A percentile compares a stretch with the other conserved stretches of the same genome.
phyloP scores from a whole-genome alignment of 1,140 invertebrate genomes.

The Zaprionus vittiger region DNA sequence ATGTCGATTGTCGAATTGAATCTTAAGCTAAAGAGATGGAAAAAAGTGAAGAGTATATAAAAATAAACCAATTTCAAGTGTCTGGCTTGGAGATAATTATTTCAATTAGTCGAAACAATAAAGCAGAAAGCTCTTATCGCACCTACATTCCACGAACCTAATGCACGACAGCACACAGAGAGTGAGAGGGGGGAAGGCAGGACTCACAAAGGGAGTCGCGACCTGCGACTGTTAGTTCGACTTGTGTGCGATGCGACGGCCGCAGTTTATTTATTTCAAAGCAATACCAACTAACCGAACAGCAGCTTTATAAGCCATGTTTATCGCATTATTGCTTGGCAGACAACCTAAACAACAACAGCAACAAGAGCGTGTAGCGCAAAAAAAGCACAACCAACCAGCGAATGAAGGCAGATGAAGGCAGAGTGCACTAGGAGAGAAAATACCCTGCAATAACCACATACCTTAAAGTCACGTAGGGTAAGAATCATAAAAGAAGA shows the following conservation, averaged over 20 bases:
- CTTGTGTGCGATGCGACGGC: conserved; percentile 2
- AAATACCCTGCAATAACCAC: neutral
- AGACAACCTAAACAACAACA: conserved; percentile 47
- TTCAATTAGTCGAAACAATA: conserved; percentile 29
- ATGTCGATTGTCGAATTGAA: neutral
- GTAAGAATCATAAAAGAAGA: too few relatives aligned
- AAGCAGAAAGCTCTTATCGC: conserved; percentile 4
- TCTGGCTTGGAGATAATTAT: conserved; percentile 1
- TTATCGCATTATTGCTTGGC: conserved; percentile 72
- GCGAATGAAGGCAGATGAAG: conserved; percentile 8
- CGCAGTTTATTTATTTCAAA: conserved; percentile 69
- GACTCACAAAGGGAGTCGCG: neutral
- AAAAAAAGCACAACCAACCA: conserved; percentile 41
- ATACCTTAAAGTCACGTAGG: too few relatives aligned
- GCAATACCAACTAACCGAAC: conserved; percentile 62
- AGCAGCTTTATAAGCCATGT: conserved; percentile 52
- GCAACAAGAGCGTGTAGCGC: conserved; percentile 27
- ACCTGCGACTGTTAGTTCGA: conserved; percentile 1
- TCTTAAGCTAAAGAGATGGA: neutral
- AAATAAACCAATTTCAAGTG: neutral
- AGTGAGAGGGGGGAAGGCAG: neutral
- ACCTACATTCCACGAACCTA: neutral
- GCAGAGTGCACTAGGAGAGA: neutral
- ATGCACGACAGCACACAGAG: neutral
- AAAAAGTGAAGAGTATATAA: neutral